Evolutionary conservation across 2,888 invertebrate genomes (phyloP), one percentile per base, ranked within the genome.

Genomic region (Odiellus spinosus): DNA sequence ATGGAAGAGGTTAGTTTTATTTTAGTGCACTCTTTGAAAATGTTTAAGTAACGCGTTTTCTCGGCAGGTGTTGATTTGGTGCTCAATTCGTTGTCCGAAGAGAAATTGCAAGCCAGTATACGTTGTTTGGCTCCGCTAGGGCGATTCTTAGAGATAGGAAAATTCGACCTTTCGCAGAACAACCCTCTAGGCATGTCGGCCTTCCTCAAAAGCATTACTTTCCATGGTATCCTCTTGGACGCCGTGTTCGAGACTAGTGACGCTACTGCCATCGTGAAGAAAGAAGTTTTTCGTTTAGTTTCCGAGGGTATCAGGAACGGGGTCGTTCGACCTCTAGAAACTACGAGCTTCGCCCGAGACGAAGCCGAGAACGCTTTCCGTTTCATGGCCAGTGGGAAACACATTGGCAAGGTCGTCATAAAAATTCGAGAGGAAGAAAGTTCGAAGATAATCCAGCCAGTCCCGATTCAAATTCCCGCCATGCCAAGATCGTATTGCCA

Each of bases 101-200:
- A 93, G 59, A 88, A 93, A 69, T 73, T 98, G 49, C 86, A 82
- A 65, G 93, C 95, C 3, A 90, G 90, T 47, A 75, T 96, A 17
- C 77, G 95, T 59, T 88, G 95, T 63, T 71, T 96, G 52, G 91
- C 90, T 1, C 71, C 77, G 54, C 88, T 90, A 63, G 96, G 95
- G 15, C 77, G 93, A 51, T 98, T 98, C 74, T 73, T 95, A 53
- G 96, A 98, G 73, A 96, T 98, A 62, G 96, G 96, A 60, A 98
- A 98, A 69, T 87, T 82, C 57, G 96, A 98, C 70, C 72, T 98
- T 53, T 85, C 88, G 53, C 88, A 90, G 64, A 85, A 98, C 67
- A 77, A 78, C 3, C 71, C 78, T n/a, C 69, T 90, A 36, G 93
- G 93, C 45, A 95, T 98, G 96, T 76, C 88, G 0, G 66, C 95